phyloP scores from a whole-genome alignment of 2,797 vertebrate species.

The Halcyon smyrnensis region DNA sequence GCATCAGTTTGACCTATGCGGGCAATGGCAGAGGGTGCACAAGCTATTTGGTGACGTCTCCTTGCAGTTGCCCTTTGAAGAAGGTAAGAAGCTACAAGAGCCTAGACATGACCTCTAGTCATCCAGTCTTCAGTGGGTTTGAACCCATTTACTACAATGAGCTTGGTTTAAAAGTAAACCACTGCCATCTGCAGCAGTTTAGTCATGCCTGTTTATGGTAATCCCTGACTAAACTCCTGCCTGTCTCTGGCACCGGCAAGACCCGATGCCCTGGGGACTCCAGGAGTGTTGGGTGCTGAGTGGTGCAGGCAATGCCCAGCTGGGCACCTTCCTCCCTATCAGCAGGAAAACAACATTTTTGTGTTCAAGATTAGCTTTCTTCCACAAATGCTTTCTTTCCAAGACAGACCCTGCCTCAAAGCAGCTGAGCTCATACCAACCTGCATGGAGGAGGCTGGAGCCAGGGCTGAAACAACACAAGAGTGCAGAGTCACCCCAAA shows the following conservation, averaged over 20 bases:
- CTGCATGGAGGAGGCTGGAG: fast-evolving
- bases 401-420: neutral
- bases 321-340: neutral
- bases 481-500: neutral
- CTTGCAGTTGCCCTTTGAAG: fast-evolving
- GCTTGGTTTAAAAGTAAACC: neutral
- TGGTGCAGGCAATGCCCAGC: neutral
- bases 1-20: neutral
- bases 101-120: neutral
- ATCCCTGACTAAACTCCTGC: neutral
- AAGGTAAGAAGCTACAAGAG: neutral
- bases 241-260: neutral
- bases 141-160: neutral
- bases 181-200: neutral
- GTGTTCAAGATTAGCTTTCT: neutral
- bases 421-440: neutral
- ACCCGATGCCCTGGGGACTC: fast-evolving
- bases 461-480: neutral
- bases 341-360: neutral
- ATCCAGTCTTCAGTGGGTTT: neutral
- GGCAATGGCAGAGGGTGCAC: neutral
- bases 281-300: neutral
- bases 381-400: neutral
- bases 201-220: neutral
- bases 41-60: neutral